Conservation (phyloP, 23 tunicate genomes). For the Clavelina lepadiformis region DNA sequence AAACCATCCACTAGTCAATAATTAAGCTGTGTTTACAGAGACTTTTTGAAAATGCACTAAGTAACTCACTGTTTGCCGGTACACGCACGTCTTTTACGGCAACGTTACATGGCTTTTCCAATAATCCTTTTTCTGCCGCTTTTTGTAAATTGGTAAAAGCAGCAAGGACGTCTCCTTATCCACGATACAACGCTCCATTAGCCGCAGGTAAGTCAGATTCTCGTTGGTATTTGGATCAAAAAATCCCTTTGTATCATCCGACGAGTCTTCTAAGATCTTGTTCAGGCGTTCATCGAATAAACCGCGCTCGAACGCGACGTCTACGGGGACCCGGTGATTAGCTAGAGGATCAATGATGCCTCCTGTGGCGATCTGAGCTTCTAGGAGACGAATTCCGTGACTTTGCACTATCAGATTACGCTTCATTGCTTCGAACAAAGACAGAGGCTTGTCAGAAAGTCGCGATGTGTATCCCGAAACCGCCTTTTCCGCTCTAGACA, state of each 20-base stretch:
- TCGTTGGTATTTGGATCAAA: conserved; percentile 98
- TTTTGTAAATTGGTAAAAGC: conserved; percentile 52
- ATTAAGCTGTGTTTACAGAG: too few species aligned
- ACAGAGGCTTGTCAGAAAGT: conserved; percentile 44
- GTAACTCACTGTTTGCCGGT: too few species aligned
- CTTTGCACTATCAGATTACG: conserved; percentile 57
- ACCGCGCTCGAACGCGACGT: conserved; percentile 88
- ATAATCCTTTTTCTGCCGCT: conserved; percentile 36
- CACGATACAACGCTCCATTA: conserved; percentile 72
- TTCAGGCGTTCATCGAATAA: conserved; percentile 82
- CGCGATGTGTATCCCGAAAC: conserved; percentile 57
- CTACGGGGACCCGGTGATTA: conserved; percentile 93
- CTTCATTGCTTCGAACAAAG: conserved; percentile 88
- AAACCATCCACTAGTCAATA: too few species aligned
- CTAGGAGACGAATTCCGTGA: conserved; percentile 82
- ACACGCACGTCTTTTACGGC: too few species aligned
- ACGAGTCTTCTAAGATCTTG: conserved; percentile 75
- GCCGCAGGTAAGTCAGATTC: conserved; percentile 79
- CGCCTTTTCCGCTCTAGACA: conserved; percentile 74
- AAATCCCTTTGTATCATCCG: conserved; percentile 92
- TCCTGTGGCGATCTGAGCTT: conserved; percentile 93
- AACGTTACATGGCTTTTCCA: too few species aligned
- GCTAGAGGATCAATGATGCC: conserved; percentile 92
- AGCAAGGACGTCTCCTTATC: conserved; percentile 83
- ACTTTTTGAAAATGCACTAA: too few species aligned